These are phyloP conservation scores for Lota lota DNA, from an alignment of 2,113 vertebrate genomes.

Conservation along the genomic window DNA sequence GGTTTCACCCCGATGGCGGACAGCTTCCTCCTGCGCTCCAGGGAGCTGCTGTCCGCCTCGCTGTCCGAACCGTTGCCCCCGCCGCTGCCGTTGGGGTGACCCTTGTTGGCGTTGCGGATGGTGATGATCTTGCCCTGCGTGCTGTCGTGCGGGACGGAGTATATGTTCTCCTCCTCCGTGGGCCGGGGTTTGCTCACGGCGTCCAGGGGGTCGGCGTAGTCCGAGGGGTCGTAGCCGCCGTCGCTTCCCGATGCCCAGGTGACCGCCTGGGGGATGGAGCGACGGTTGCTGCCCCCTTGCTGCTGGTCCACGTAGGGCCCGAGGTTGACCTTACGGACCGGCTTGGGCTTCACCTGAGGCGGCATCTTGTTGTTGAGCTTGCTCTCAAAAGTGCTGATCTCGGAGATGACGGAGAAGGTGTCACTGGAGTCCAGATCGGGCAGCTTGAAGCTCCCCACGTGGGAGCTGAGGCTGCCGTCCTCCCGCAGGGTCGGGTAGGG, in stretches of 20 bases:
- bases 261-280: slow-evolving; percentile 80
- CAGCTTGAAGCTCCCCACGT: slow-evolving; percentile 81
- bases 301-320: slow-evolving; percentile 77
- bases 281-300: slow-evolving; percentile 71
- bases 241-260: slow-evolving; percentile 81
- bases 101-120: slow-evolving; percentile 90
- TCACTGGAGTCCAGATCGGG: slow-evolving; percentile 86
- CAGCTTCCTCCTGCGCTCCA: slow-evolving; percentile 83
- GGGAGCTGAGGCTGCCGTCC: slow-evolving; percentile 69
- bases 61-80: slow-evolving; percentile 93
- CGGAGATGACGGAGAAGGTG: slow-evolving; percentile 78
- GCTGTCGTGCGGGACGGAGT: slow-evolving; percentile 94
- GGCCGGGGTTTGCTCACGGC: slow-evolving; percentile 86
- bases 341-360: slow-evolving; percentile 90
- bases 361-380: slow-evolving; percentile 90
- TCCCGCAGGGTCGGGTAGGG: slow-evolving; percentile 77
- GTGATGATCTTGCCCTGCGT: slow-evolving; percentile 98
- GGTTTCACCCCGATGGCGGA: slow-evolving; percentile 80
- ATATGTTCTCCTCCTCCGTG: slow-evolving; percentile 93
- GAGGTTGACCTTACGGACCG: slow-evolving; percentile 80
- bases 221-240: slow-evolving; percentile 89
- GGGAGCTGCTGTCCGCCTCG: slow-evolving; percentile 87
- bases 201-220: slow-evolving; percentile 94
- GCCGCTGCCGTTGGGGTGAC: slow-evolving; percentile 84
- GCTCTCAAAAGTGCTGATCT: slow-evolving; percentile 82